A percentile compares a stretch with the other conserved stretches of the same genome.
phyloP scores from a whole-genome alignment of 92 coral and sea anemone species.

The Muricea muricata region DNA sequence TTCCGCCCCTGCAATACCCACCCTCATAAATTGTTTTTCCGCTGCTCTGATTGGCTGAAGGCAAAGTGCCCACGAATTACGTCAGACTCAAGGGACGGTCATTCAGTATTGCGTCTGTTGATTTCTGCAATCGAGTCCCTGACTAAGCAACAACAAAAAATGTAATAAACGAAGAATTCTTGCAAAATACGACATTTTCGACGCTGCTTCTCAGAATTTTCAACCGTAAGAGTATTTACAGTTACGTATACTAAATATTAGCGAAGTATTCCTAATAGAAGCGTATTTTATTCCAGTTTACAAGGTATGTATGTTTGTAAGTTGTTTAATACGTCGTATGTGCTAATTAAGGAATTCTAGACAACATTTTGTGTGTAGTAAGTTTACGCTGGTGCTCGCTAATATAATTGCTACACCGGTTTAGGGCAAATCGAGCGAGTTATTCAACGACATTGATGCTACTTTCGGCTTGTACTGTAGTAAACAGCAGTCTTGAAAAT shows the following conservation, averaged over 20 bases:
- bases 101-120: conserved; percentile 51
- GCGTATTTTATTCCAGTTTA: conserved; percentile 1
- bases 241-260: not conserved
- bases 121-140: conserved; percentile 37
- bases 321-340: conserved; percentile 36
- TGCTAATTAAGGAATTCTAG: conserved; percentile 34
- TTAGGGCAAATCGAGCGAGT: not conserved
- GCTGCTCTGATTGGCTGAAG: conserved; percentile 22
- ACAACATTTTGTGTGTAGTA: conserved; percentile 9
- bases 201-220: not conserved
- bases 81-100: conserved; percentile 39
- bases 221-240: not conserved
- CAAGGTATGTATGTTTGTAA: conserved; percentile 20
- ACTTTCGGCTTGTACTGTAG: conserved; percentile 22
- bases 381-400: not conserved
- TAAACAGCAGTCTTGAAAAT: not conserved
- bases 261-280: not conserved
- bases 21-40: conserved; percentile 19
- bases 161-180: conserved; percentile 8
- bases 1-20: conserved; percentile 51
- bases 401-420: not conserved
- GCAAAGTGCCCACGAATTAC: conserved; percentile 27
- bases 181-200: not conserved
- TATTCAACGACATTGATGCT: not conserved
- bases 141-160: conserved; percentile 30